Percentiles rank a stretch among this genome's conserved stretches.
Conservation (phyloP, 2,797 vertebrate genomes). For the Eulemur rubriventer region DNA sequence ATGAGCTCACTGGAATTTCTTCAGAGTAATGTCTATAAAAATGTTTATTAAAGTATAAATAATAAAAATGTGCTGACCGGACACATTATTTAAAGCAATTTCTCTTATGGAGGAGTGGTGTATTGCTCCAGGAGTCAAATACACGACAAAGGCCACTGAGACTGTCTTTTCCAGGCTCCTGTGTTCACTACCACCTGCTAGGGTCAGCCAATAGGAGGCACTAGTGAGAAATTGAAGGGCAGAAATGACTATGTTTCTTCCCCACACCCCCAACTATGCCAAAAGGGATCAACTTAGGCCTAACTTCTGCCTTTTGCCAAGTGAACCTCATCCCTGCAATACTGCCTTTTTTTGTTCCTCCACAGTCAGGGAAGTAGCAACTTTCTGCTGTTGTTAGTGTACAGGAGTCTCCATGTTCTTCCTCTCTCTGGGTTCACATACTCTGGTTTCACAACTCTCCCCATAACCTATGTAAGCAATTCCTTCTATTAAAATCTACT, state of each 20-base stretch:
- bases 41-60: not conserved
- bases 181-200: fast-evolving
- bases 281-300: not conserved
- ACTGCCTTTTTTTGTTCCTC: not conserved
- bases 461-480: not conserved
- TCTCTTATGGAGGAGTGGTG: not conserved
- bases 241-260: fast-evolving
- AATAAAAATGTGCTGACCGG: not conserved
- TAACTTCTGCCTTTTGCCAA: not conserved
- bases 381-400: not conserved
- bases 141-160: fast-evolving
- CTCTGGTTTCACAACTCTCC: not conserved
- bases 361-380: not conserved
- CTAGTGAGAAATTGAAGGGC: not conserved
- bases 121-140: not conserved
- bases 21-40: not conserved
- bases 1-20: not conserved
- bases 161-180: not conserved
- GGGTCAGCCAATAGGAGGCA: not conserved
- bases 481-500: not conserved
- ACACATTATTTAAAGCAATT: not conserved
- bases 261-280: not conserved
- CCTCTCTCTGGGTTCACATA: not conserved
- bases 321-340: not conserved
- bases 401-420: not conserved